These are phyloP conservation scores for Morpho helenor DNA, from an alignment of 2,888 invertebrate species.

Conservation along the genomic window DNA sequence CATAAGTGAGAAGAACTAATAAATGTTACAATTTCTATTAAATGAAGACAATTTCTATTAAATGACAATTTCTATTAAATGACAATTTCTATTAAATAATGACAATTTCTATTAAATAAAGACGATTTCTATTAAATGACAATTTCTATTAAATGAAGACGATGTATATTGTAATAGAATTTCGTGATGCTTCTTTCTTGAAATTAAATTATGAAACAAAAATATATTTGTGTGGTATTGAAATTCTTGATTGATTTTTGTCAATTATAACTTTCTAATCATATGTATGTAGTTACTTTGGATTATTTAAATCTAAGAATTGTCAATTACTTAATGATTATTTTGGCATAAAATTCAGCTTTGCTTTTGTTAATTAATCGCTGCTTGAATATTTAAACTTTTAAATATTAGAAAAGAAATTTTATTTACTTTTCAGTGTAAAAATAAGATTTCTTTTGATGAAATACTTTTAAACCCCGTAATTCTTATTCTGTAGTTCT, in stretches of 20 bases:
- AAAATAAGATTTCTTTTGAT: background rate
- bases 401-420: background rate
- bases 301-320: slow-evolving; percentile 74
- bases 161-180: slow-evolving; percentile 2
- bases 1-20: no score
- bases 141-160: no score
- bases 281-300: slow-evolving; percentile 65
- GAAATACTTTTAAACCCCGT: background rate
- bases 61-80: no score
- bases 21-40: no score
- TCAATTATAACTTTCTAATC: slow-evolving; percentile 75
- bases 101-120: no score
- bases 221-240: slow-evolving; percentile 35
- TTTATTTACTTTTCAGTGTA: background rate
- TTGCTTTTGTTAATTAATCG: slow-evolving; percentile 35
- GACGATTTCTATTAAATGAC: no score
- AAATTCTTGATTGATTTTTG: slow-evolving; percentile 64
- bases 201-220: slow-evolving; percentile 13
- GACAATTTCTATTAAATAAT: no score
- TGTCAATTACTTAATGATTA: slow-evolving; percentile 72
- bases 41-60: slow-evolving; percentile 8
- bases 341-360: slow-evolving; percentile 52
- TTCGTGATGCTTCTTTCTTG: slow-evolving; percentile 12
- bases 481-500: background rate
- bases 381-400: background rate